Evolutionary conservation across 2,797 vertebrate species (phyloP).

Genomic region (Toxotes lorentzi): DNA sequence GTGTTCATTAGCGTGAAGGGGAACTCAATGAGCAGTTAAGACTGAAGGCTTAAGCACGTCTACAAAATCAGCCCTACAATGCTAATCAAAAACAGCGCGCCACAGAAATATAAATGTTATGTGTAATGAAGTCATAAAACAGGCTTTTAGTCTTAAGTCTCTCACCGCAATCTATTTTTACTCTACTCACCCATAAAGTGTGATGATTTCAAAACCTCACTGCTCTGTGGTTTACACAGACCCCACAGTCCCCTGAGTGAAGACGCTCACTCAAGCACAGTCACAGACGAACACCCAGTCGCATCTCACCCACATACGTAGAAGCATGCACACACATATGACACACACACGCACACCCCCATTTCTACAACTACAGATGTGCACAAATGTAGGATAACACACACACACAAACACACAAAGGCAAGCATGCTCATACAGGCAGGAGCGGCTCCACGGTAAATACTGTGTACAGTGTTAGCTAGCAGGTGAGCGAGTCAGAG

Average conservation of each 20-base stretch:
- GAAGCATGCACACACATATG: slow-evolving; percentile 40
- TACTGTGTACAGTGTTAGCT: slow-evolving; percentile 68
- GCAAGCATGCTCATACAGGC: slow-evolving; percentile 74
- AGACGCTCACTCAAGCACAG: slow-evolving; percentile 66
- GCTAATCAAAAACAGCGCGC: slow-evolving; percentile 81
- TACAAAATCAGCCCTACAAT: slow-evolving; percentile 72
- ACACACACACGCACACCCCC: slow-evolving; percentile 12
- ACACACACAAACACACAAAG: slow-evolving; percentile 40
- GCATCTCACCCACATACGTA: slow-evolving; percentile 49
- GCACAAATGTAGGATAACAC: slow-evolving; percentile 42
- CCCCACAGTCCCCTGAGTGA: slow-evolving; percentile 61
- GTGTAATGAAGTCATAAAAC: slow-evolving; percentile 84
- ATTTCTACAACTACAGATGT: slow-evolving; percentile 35
- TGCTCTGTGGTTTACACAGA: slow-evolving; percentile 72
- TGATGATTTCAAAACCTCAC: slow-evolving; percentile 78
- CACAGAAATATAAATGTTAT: slow-evolving; percentile 80
- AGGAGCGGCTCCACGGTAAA: slow-evolving; percentile 66
- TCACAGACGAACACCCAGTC: slow-evolving; percentile 50
- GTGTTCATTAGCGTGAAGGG: slow-evolving; percentile 79
- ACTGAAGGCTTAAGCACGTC: slow-evolving; percentile 70
- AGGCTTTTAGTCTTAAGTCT: slow-evolving; percentile 73
- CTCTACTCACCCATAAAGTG: slow-evolving; percentile 77
- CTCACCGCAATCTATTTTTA: slow-evolving; percentile 83
- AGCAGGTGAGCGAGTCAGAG: slow-evolving; percentile 73
- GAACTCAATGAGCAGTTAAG: slow-evolving; percentile 79